Evolutionary conservation across 2,113 vertebrate genomes (phyloP).

Genomic region (Nyctibius bracteatus): DNA sequence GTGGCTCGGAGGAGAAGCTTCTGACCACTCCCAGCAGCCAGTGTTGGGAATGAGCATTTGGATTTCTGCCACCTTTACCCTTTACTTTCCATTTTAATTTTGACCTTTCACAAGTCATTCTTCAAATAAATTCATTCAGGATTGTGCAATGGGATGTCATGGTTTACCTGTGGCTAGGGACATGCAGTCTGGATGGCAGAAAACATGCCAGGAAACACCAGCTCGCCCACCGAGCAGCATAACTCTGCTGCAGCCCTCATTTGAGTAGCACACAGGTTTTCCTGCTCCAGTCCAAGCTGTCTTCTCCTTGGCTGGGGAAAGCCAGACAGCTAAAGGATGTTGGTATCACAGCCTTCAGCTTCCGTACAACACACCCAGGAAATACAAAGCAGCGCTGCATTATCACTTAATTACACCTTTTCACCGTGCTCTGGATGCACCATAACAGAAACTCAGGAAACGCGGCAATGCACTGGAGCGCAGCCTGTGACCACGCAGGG

Average conservation of each 20-base stretch:
- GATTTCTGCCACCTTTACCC: not conserved
- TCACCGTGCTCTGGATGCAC: not conserved
- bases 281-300: not conserved
- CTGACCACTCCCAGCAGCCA: not conserved
- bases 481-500: not conserved
- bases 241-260: not conserved
- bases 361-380: not conserved
- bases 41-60: not conserved
- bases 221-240: not conserved
- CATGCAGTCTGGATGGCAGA: not conserved
- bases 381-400: accelerated
- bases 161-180: not conserved
- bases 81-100: not conserved
- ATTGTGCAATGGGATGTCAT: not conserved
- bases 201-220: not conserved
- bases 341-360: not conserved
- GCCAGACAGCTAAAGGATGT: not conserved
- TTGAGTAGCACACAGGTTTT: not conserved
- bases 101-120: not conserved
- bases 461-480: accelerated
- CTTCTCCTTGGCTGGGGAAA: not conserved
- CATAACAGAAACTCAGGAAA: not conserved
- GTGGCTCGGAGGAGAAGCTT: not conserved
- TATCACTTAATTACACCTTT: accelerated
- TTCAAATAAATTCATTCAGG: not conserved